Evolutionary conservation across 2,797 vertebrate species (phyloP).

Genomic region (Vultur gryphus): DNA sequence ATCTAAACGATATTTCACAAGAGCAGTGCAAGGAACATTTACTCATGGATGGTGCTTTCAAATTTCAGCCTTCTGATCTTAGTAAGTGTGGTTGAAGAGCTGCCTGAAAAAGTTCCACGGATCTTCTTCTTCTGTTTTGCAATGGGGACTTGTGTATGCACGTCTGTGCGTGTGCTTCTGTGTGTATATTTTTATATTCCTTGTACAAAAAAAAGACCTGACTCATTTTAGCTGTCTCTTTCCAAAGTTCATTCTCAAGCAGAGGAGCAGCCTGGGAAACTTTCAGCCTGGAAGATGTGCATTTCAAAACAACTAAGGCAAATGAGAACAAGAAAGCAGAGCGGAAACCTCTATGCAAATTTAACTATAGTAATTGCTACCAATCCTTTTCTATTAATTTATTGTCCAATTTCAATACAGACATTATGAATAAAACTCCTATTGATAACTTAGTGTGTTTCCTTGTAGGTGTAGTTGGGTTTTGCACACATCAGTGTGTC

Average conservation of each 20-base stretch:
- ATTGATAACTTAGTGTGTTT: not conserved
- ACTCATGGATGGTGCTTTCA: not conserved
- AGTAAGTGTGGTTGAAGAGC: not conserved
- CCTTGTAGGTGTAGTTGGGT: not conserved
- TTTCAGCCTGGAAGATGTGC: not conserved
- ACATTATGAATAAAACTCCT: not conserved
- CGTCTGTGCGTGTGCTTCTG: fast-evolving
- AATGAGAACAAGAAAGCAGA: not conserved
- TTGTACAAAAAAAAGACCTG: not conserved
- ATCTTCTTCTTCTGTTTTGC: not conserved
- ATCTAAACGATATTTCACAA: conserved; percentile 2
- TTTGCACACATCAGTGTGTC: not conserved
- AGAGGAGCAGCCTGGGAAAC: not conserved
- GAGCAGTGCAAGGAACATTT: not conserved
- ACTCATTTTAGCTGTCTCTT: not conserved
- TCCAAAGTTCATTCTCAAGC: not conserved
- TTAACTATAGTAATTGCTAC: not conserved
- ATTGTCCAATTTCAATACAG: not conserved
- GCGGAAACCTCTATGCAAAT: not conserved
- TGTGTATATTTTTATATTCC: not conserved
- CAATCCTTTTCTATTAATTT: not conserved
- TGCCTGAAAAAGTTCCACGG: not conserved
- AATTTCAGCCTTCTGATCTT: not conserved
- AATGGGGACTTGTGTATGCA: not conserved
- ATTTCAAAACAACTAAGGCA: not conserved